Conservation (phyloP, 2,113 vertebrate species). For the Aegithalos caudatus region DNA sequence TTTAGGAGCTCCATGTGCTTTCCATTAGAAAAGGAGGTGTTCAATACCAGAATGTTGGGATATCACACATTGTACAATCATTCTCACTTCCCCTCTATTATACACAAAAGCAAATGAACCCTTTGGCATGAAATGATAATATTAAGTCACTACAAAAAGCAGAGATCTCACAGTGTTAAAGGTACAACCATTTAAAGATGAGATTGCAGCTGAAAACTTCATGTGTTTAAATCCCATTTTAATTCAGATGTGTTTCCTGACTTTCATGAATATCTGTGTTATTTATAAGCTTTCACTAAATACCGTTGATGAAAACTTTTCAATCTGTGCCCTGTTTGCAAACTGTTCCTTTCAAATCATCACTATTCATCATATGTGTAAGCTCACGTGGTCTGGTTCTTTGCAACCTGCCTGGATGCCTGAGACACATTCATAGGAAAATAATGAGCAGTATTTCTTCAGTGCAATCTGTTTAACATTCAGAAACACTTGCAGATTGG, state of each 20-base stretch:
- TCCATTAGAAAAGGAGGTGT: not conserved
- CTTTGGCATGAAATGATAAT: not conserved
- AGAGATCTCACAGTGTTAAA: not conserved
- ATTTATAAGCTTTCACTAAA: conserved; percentile 17
- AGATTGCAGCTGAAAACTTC: not conserved
- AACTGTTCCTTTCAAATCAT: conserved; percentile 39
- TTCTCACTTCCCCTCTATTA: not conserved
- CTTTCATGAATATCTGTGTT: conserved; percentile 1
- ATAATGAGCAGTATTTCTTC: conserved; percentile 11
- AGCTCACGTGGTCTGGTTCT: conserved; percentile 9
- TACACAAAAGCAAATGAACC: not conserved
- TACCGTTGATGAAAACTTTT: not conserved
- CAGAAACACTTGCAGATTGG: not conserved
- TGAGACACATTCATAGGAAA: not conserved
- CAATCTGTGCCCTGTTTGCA: conserved; percentile 50
- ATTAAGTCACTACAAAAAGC: not conserved
- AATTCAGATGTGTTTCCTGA: not conserved
- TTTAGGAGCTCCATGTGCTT: not conserved
- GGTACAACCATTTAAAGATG: not conserved
- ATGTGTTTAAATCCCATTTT: not conserved
- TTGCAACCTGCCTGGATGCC: not conserved
- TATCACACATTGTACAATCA: not conserved
- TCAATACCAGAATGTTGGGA: not conserved
- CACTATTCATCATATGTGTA: conserved; percentile 20
- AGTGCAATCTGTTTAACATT: conserved; percentile 29